A percentile compares a stretch with the other conserved stretches of the same genome.
phyloP scores from a whole-genome alignment of 2,888 invertebrate species.

The Anagyrus pseudococci region DNA sequence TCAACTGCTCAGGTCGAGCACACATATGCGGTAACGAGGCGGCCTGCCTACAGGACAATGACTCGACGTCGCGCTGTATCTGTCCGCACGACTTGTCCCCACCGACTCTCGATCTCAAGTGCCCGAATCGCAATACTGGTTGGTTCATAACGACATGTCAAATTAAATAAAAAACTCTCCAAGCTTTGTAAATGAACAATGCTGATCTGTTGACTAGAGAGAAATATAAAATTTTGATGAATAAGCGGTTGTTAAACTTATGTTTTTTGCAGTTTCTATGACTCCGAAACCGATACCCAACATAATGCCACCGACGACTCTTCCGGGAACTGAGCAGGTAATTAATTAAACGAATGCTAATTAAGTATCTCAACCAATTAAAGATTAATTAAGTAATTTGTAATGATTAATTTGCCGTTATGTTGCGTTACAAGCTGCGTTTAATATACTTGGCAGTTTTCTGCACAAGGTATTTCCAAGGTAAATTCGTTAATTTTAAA shows the following conservation, averaged over 20 bases:
- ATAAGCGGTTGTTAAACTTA: neutral
- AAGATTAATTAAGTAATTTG: no score
- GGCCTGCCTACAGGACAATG: constrained; percentile 66
- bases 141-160: constrained; percentile 38
- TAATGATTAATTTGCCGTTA: no score
- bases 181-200: no score
- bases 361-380: no score
- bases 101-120: constrained; percentile 68
- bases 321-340: constrained; percentile 50
- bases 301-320: constrained; percentile 64
- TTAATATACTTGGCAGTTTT: no score
- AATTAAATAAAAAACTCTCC: neutral
- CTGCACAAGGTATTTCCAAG: no score
- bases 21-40: constrained; percentile 70
- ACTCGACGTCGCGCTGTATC: constrained; percentile 68
- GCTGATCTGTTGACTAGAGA: neutral
- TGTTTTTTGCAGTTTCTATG: constrained; percentile 63
- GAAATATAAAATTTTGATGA: neutral
- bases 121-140: constrained; percentile 70
- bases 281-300: constrained; percentile 67
- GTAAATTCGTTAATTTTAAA: no score
- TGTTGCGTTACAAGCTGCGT: no score
- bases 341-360: no score
- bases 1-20: constrained; percentile 53
- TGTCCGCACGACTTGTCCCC: constrained; percentile 73